Percentiles rank a stretch among this genome's conserved stretches.
These are phyloP conservation scores for Ruditapes philippinarum DNA, from an alignment of 1,140 invertebrate genomes.

Conservation along the genomic window DNA sequence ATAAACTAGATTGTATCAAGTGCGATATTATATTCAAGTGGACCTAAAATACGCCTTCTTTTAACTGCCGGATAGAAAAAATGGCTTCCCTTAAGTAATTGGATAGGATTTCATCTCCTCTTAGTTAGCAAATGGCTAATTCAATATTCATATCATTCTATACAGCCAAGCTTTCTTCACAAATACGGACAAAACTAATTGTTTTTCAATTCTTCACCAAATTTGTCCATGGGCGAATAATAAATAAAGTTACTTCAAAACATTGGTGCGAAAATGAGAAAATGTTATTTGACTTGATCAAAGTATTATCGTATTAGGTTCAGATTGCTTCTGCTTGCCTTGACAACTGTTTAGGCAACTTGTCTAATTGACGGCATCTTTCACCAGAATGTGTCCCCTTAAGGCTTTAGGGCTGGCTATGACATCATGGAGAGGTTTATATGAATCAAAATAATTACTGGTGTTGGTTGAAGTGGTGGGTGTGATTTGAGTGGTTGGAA, in stretches of 20 bases:
- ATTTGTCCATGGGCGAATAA: slow-evolving; percentile 60
- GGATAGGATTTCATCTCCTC: slow-evolving; percentile 21
- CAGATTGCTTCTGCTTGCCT: slow-evolving; percentile 15
- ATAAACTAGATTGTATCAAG: too few species aligned
- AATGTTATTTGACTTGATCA: slow-evolving; percentile 58
- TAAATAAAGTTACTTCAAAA: slow-evolving; percentile 66
- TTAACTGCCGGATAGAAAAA: not conserved
- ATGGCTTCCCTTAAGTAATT: not conserved
- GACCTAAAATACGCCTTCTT: not conserved
- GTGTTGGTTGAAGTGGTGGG: slow-evolving; percentile 39
- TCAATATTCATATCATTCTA: slow-evolving; percentile 42
- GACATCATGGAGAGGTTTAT: slow-evolving; percentile 13
- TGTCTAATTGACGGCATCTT: slow-evolving; percentile 49
- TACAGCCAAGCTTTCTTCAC: slow-evolving; percentile 22
- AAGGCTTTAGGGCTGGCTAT: not conserved
- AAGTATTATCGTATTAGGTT: slow-evolving; percentile 41
- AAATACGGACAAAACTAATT: slow-evolving; percentile 57
- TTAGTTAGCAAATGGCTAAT: slow-evolving; percentile 57
- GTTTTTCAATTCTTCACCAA: slow-evolving; percentile 62
- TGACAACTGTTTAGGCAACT: not conserved
- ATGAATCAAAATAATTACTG: slow-evolving; percentile 46
- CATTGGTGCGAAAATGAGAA: slow-evolving; percentile 60
- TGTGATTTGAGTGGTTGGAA: slow-evolving; percentile 28
- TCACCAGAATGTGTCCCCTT: slow-evolving; percentile 30
- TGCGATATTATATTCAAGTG: not conserved